Conservation (phyloP, 1,140 invertebrate genomes). For the Mycetomoellerius zeteki region DNA sequence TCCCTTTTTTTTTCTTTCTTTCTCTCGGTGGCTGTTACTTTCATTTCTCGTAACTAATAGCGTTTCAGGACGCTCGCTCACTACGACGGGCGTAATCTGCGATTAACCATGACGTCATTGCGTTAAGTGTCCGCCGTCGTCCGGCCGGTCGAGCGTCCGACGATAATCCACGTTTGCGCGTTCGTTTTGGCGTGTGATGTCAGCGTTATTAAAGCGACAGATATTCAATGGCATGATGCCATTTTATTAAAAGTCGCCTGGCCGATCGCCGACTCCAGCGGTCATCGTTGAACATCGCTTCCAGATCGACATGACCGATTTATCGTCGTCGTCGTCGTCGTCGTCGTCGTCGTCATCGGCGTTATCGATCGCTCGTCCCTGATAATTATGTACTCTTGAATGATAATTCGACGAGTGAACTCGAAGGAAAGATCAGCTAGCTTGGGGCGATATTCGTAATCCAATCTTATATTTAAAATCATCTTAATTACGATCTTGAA, state of each 20-base stretch:
- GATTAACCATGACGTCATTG: conserved; percentile 59
- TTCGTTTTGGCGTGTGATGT: conserved; percentile 44
- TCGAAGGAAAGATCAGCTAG: not conserved
- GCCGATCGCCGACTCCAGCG: not conserved
- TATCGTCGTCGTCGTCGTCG: not conserved
- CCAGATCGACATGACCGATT: not conserved
- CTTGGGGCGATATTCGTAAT: not conserved
- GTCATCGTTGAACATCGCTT: not conserved
- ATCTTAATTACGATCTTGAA: not conserved
- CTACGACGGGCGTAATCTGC: conserved; percentile 42
- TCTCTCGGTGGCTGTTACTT: not conserved
- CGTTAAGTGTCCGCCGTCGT: conserved; percentile 43
- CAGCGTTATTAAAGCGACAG: not conserved
- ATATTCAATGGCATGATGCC: not conserved
- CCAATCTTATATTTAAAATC: not conserved
- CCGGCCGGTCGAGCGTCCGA: conserved; percentile 9
- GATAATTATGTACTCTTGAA: not conserved
- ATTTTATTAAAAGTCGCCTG: conserved; percentile 11
- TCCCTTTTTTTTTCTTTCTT: not conserved
- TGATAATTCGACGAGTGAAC: not conserved
- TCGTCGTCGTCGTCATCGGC: too few species aligned
- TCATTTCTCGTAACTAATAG: conserved; percentile 15
- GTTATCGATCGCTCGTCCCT: not conserved
- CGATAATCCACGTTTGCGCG: not conserved
- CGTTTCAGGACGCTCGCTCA: conserved; percentile 18